Conservation (phyloP, 2,113 vertebrate genomes). For the Clupea harengus region DNA sequence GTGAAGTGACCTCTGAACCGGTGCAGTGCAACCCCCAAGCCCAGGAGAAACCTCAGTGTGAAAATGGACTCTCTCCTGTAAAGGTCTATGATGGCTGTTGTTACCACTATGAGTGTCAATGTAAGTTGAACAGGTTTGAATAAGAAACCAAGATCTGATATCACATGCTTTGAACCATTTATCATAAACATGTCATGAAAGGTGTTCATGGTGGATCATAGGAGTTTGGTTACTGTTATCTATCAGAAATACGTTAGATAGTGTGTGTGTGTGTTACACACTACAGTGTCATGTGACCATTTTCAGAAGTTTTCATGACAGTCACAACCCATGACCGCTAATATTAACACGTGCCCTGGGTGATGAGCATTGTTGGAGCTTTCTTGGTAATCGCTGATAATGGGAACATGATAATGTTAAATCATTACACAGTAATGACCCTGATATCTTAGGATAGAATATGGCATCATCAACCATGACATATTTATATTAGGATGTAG, state of each 20-base stretch:
- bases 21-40: slow-evolving; percentile 53
- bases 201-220: too few species aligned
- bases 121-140: slow-evolving; percentile 69
- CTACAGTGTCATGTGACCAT: too few species aligned
- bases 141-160: not conserved
- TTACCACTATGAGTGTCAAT: slow-evolving; percentile 80
- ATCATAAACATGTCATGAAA: not conserved
- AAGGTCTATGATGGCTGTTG: slow-evolving; percentile 80
- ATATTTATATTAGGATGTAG: too few species aligned
- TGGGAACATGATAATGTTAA: too few species aligned
- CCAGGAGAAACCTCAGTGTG: slow-evolving; percentile 64
- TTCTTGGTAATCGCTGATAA: too few species aligned
- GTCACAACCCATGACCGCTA: not conserved
- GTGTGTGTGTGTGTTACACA: too few species aligned
- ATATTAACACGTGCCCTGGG: not conserved
- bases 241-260: too few species aligned
- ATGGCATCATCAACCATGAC: not conserved
- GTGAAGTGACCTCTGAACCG: slow-evolving; percentile 47
- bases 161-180: not conserved
- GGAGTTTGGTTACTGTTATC: too few species aligned
- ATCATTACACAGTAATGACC: not conserved
- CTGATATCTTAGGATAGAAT: not conserved
- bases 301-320: not conserved
- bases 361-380: too few species aligned
- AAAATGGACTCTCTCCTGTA: slow-evolving; percentile 68